Conservation (phyloP, 2,113 vertebrate species). For the Tychaedon coryphoeus region DNA sequence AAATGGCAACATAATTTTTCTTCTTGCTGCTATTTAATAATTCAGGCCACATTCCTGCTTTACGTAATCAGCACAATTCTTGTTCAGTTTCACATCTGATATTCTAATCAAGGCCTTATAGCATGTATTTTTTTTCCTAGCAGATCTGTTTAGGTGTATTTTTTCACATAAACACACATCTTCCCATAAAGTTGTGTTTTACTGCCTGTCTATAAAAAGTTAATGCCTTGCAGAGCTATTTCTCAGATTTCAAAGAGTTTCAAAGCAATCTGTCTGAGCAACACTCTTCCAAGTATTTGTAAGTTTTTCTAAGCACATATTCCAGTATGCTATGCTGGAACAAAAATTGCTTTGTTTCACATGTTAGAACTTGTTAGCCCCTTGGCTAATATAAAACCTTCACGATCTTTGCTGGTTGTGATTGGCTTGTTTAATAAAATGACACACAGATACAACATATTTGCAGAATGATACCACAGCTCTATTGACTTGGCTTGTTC, state of each 20-base stretch:
- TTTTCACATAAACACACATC: background rate
- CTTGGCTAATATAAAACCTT: background rate
- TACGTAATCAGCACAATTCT: background rate
- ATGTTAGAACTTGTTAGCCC: background rate
- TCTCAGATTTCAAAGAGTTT: background rate
- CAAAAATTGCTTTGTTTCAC: conserved; percentile 1
- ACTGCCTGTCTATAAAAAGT: background rate
- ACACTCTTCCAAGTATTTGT: background rate
- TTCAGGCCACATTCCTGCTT: background rate
- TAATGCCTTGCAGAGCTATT: background rate
- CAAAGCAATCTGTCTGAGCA: conserved; percentile 3
- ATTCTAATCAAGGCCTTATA: background rate
- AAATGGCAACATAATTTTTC: background rate
- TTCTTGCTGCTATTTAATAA: conserved; percentile 18
- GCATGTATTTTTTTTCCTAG: background rate
- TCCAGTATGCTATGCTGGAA: background rate
- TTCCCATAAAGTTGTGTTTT: background rate
- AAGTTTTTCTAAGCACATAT: background rate
- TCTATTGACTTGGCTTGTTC: conserved; percentile 23
- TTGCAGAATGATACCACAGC: conserved; percentile 19
- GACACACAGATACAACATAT: conserved; percentile 21
- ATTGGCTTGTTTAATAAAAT: conserved; percentile 9
- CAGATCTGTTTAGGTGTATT: background rate
- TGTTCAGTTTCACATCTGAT: background rate
- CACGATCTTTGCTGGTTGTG: background rate